Conservation (phyloP, 2,797 vertebrate genomes). For the Sus cebifrons region DNA sequence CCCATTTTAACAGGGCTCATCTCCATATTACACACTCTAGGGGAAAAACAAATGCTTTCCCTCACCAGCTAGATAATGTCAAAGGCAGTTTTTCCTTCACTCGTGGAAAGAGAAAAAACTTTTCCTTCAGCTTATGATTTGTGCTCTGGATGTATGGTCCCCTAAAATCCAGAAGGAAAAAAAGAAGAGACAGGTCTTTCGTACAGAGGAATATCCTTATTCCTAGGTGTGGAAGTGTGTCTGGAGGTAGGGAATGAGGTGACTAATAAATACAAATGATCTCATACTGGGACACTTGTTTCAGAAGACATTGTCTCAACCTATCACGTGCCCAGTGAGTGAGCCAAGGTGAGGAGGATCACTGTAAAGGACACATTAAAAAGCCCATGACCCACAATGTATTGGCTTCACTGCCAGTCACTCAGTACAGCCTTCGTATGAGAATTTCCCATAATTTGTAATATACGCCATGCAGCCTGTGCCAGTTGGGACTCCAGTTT, state of each 20-base stretch:
- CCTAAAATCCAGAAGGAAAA: slow-evolving; percentile 55
- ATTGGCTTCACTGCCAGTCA: not conserved
- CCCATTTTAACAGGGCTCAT: not conserved
- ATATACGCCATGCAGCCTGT: not conserved
- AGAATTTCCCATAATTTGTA: not conserved
- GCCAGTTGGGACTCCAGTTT: not conserved
- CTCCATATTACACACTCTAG: not conserved
- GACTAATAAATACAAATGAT: not conserved
- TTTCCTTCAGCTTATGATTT: not conserved
- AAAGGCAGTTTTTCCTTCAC: not conserved
- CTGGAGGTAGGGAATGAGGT: not conserved
- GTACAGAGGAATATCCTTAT: not conserved
- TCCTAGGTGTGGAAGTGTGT: not conserved
- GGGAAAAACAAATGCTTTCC: not conserved
- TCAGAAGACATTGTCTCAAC: not conserved
- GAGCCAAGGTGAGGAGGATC: not conserved
- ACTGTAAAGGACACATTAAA: not conserved
- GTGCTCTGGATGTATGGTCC: not conserved
- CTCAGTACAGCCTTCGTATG: not conserved
- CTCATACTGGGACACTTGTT: not conserved
- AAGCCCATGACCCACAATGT: not conserved
- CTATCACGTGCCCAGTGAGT: not conserved
- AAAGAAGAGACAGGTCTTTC: not conserved
- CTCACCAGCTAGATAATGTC: not conserved
- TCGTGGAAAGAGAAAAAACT: not conserved